A percentile compares a stretch with the other conserved stretches of the same genome.
These are phyloP conservation scores for Axinella damicornis DNA, from an alignment of 37 sponge, comb jelly and placozoan genomes.

Conservation along the genomic window DNA sequence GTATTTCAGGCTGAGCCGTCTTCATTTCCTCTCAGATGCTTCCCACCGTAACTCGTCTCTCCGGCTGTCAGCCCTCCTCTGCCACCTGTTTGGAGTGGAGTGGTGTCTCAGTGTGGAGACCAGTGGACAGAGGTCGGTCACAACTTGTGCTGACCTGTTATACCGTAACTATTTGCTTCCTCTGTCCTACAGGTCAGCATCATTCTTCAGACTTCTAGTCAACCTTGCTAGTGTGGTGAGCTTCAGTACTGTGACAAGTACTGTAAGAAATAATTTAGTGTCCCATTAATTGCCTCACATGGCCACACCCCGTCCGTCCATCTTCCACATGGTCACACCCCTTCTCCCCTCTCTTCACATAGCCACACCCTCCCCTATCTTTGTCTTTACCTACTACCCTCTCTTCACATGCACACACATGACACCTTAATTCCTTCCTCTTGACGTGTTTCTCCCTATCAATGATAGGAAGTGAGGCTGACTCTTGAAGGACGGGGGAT, in stretches of 20 bases:
- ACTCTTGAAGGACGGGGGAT: constrained; percentile 17
- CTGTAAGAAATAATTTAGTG: too few species aligned
- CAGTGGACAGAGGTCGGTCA: constrained; percentile 21
- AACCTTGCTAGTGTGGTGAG: constrained; percentile 37
- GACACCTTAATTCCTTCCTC: too few species aligned
- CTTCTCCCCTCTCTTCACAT: too few species aligned
- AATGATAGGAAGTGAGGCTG: constrained; percentile 39
- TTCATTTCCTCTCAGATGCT: background rate
- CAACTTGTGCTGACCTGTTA: background rate
- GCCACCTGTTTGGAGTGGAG: constrained; percentile 39
- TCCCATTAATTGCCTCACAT: too few species aligned
- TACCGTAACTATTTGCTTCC: background rate
- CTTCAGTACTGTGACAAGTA: background rate
- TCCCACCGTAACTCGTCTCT: constrained; percentile 32
- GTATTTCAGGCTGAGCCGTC: too few species aligned
- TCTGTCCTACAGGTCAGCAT: constrained; percentile 7
- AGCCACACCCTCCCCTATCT: too few species aligned
- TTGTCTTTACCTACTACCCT: too few species aligned
- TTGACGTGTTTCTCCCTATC: background rate
- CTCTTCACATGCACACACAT: too few species aligned
- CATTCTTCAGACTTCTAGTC: constrained; percentile 29
- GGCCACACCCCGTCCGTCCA: background rate
- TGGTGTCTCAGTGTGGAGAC: constrained; percentile 25
- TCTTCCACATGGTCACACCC: background rate
- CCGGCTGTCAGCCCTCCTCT: constrained; percentile 43